Evolutionary conservation across 1,140 invertebrate species (phyloP).

Genomic region (Battus philenor): DNA sequence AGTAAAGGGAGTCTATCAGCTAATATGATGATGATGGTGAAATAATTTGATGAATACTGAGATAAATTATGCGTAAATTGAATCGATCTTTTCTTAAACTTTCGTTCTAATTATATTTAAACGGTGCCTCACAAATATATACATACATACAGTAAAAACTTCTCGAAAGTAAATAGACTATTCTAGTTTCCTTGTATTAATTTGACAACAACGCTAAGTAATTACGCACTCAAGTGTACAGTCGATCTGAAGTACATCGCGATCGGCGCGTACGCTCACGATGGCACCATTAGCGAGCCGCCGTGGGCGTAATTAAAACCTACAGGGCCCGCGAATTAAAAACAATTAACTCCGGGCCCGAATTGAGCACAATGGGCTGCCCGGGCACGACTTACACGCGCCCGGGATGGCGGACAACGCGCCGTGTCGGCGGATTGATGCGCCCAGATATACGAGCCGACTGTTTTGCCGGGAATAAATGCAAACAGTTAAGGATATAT

Average conservation of each 20-base stretch:
- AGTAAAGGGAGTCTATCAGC: too few relatives aligned
- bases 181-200: neutral
- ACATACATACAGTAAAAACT: too few relatives aligned
- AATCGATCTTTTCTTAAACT: too few relatives aligned
- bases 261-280: slow-evolving; percentile 46
- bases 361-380: slow-evolving; percentile 60
- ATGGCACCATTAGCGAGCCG: slow-evolving; percentile 48
- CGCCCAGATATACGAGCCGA: neutral
- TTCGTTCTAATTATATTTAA: too few relatives aligned
- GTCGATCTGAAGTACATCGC: slow-evolving; percentile 39
- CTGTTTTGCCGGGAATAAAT: neutral
- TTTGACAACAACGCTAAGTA: neutral
- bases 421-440: slow-evolving; percentile 3
- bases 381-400: slow-evolving; percentile 43
- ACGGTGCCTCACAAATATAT: too few relatives aligned
- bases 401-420: slow-evolving; percentile 21
- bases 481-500: too few relatives aligned
- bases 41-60: too few relatives aligned
- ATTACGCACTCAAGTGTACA: slow-evolving; percentile 31
- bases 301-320: slow-evolving; percentile 67
- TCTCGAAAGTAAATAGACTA: too few relatives aligned
- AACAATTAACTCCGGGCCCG: slow-evolving; percentile 62
- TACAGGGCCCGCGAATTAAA: slow-evolving; percentile 63
- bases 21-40: too few relatives aligned
- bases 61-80: too few relatives aligned